Percentiles rank a stretch among this genome's conserved stretches.
phyloP scores from a whole-genome alignment of 2,888 invertebrate genomes.

The Hemicrepidius hirtus region DNA sequence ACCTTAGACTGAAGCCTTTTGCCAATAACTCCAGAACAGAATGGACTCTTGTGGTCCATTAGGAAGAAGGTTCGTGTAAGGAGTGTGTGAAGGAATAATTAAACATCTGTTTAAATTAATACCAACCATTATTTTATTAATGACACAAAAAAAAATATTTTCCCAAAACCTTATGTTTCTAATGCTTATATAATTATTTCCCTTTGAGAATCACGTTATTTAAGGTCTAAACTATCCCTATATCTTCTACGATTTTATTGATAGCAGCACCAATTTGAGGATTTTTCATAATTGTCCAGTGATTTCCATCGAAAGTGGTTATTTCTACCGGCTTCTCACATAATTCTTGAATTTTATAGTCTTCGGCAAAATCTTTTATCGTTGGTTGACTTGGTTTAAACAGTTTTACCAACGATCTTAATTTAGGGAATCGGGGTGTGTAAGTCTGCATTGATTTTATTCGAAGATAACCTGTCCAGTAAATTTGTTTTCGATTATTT shows the following conservation, averaged over 20 bases:
- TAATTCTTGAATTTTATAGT: constrained; percentile 79
- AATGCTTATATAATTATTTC: too few relatives aligned
- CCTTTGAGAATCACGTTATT: constrained; percentile 13
- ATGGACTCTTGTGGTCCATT: too few relatives aligned
- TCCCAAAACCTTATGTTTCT: too few relatives aligned
- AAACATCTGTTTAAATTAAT: too few relatives aligned
- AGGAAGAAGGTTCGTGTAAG: too few relatives aligned
- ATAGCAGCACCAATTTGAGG: constrained; percentile 78
- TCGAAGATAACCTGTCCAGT: constrained; percentile 74
- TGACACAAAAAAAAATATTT: too few relatives aligned
- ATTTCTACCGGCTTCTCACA: constrained; percentile 77
- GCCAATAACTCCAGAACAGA: too few relatives aligned
- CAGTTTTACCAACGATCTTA: constrained; percentile 77
- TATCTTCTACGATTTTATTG: constrained; percentile 67
- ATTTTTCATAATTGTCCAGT: constrained; percentile 81
- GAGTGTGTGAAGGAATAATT: too few relatives aligned
- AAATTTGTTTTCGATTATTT: constrained; percentile 70
- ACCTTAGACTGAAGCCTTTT: too few relatives aligned
- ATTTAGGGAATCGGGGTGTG: constrained; percentile 65
- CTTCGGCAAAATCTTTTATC: constrained; percentile 74
- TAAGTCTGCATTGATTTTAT: constrained; percentile 74
- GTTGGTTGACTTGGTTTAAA: constrained; percentile 79
- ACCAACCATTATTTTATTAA: too few relatives aligned
- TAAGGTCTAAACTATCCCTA: constrained; percentile 27
- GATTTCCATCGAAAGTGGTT: constrained; percentile 83